Evolutionary conservation across 2,797 vertebrate genomes (phyloP), one percentile per base, ranked within the genome.

Genomic region (Acropternis orthonyx): DNA sequence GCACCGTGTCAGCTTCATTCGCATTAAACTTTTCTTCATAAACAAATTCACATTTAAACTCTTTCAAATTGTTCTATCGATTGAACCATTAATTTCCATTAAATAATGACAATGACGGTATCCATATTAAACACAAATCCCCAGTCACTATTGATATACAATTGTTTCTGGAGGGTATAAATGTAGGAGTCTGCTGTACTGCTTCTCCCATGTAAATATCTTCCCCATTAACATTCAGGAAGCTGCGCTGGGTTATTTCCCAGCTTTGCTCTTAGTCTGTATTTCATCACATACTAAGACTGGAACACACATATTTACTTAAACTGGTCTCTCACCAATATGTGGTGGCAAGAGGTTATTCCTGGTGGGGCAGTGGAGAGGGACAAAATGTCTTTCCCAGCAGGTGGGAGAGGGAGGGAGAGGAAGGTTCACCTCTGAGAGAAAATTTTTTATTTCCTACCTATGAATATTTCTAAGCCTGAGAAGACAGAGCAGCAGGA

Each of bases 301-400:
- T 7, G 41, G 44, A 59, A 52, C 18, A 12, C 3, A 14, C 19
- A 23, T 30, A 92, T 85, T 44, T 66, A 62, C 37, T 54, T 48
- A 54, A 59, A 41, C 2, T 54, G 6, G 17, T 14, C 9, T n/a
- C 44, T 77, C 78, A 54, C 26, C 51, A 58, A 12, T 14, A 23
- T 6, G 22, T 52, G 28, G 36, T 48, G 48, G 30, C 7, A 72
- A 65, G 43, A 68, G 27, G 26, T 65, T 28, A 55, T n/a, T 49
- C n/a, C 36, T 8, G 20, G 14, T 28, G 51, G 48, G 30, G 14
- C 44, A 49, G 34, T 34, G 37, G 30, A 41, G 43, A 65, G 24
- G 24, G n/a, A 66, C 5, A 3, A 14, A 30, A 52, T 0, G 0
- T 39, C 9, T 52, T 59, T 26, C 7, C 30, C 52, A 59, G 36